Base-by-base conservation (phyloP, 2,888 invertebrate species). In the Graphium colonna region DNA sequence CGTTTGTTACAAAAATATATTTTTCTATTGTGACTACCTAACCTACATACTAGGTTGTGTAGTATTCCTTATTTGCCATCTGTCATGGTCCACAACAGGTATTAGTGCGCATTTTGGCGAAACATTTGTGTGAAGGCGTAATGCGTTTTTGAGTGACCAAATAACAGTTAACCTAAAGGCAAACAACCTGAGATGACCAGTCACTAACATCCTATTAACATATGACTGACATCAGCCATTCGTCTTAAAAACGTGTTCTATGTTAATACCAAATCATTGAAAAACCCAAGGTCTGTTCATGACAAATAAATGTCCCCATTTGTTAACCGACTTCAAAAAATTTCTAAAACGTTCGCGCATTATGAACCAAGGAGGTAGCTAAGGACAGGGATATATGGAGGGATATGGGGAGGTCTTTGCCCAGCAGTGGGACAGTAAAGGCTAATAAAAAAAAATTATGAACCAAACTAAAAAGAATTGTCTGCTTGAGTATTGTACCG, bases 161-260 rank as follows among this genome's bases (percentile, higher is more conserved):
- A 49, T 44, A 54, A 54, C 53, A 18, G 49, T 49, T 49, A 49
- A 44, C 40, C 31, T 31, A 54, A 49, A 44, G 44, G 33, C 44
- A 54, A 44, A 49, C 40, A 31, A 49, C 53, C 53, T 54, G 39
- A 40, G 33, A 18, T 33, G 44, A 44, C 49, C 31, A 15, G 38
- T 28, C 18, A 39, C 28, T 31, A 48, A 10, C 39, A 44, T 15
- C 40, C 13, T n/a, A 53, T 31, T 43, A 39, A 48, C 43, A 52
- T 52, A 47, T 39, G 16, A 28, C 7, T 28, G 18, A 28, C 15
- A 48, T 36, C 38, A 5, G n/a, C 9, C 17, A 44, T 44, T 28
- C 39, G 43, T 48, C 9, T 4, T 9, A 12, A 44, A 12, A 36
- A 26, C 42, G 4, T 18, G n/a, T 3, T 26, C 13, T 45, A n/a